Percentiles rank a stretch among this genome's conserved stretches.
These are phyloP conservation scores for Mythimna ferrago DNA, from an alignment of 2,888 invertebrate species.

Conservation along the genomic window DNA sequence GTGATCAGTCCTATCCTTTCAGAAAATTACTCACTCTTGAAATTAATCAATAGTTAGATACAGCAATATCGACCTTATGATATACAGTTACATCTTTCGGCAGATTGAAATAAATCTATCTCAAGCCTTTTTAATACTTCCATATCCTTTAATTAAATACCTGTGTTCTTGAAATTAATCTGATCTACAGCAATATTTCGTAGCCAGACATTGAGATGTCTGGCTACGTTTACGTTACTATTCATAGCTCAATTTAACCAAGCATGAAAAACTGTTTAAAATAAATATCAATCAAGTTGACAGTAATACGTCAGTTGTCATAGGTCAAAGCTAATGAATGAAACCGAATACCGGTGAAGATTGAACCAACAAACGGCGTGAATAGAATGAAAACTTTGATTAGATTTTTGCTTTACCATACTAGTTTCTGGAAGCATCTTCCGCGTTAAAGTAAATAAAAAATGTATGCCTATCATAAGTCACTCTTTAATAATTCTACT, in stretches of 20 bases:
- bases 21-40: not conserved
- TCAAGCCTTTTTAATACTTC: not conserved
- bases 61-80: too few relatives aligned
- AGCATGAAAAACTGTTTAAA: constrained; percentile 27
- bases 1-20: too few relatives aligned
- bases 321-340: constrained; percentile 27
- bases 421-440: too few relatives aligned
- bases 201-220: too few relatives aligned
- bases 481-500: too few relatives aligned
- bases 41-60: not conserved
- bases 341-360: constrained; percentile 9
- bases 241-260: not conserved
- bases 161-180: not conserved
- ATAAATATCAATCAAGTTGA: constrained; percentile 24
- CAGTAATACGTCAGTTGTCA: constrained; percentile 19
- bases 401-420: too few relatives aligned
- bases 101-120: not conserved
- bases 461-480: too few relatives aligned
- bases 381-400: too few relatives aligned
- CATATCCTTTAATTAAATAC: not conserved
- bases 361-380: not conserved
- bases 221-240: too few relatives aligned
- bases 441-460: too few relatives aligned
- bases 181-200: constrained; percentile 7
- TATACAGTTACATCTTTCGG: not conserved